Percentiles rank a stretch among this genome's conserved stretches.
These are phyloP conservation scores for Anticlea derivata DNA, from an alignment of 2,888 invertebrate genomes.

Conservation along the genomic window DNA sequence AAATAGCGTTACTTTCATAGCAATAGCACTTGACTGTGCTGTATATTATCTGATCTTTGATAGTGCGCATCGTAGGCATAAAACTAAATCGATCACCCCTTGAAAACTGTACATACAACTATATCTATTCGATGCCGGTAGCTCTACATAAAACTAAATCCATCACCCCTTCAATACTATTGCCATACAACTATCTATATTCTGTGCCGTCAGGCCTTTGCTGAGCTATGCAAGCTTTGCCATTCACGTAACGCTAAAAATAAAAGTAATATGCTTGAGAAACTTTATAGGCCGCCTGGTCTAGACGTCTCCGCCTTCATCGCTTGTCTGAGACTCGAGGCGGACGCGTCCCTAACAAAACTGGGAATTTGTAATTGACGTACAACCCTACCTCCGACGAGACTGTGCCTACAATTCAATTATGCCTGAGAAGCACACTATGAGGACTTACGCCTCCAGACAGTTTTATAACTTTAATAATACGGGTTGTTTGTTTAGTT, in stretches of 20 bases:
- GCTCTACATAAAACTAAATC: too few relatives aligned
- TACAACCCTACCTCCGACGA: slow-evolving; percentile 18
- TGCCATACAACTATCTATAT: too few relatives aligned
- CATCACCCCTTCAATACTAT: too few relatives aligned
- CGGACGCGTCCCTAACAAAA: slow-evolving; percentile 39
- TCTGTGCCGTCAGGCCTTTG: slow-evolving; percentile 30
- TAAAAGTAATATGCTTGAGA: slow-evolving; percentile 48
- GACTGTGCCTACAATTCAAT: slow-evolving; percentile 23
- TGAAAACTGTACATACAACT: too few relatives aligned
- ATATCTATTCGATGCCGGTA: too few relatives aligned
- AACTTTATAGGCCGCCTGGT: slow-evolving; percentile 56
- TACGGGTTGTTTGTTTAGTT: slow-evolving; percentile 13
- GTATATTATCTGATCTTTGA: not conserved
- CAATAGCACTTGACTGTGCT: not conserved
- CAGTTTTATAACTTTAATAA: slow-evolving; percentile 25
- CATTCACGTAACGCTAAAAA: slow-evolving; percentile 41
- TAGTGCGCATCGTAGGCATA: too few relatives aligned
- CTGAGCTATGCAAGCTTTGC: slow-evolving; percentile 38
- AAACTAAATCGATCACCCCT: too few relatives aligned
- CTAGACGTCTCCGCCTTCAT: slow-evolving; percentile 52
- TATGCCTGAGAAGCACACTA: slow-evolving; percentile 23
- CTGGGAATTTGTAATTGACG: slow-evolving; percentile 40
- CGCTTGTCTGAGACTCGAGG: slow-evolving; percentile 36
- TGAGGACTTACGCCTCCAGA: slow-evolving; percentile 17
- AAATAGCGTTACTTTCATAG: not conserved